Conservation (phyloP, 2,113 vertebrate species). For the Ploceus nigricollis region DNA sequence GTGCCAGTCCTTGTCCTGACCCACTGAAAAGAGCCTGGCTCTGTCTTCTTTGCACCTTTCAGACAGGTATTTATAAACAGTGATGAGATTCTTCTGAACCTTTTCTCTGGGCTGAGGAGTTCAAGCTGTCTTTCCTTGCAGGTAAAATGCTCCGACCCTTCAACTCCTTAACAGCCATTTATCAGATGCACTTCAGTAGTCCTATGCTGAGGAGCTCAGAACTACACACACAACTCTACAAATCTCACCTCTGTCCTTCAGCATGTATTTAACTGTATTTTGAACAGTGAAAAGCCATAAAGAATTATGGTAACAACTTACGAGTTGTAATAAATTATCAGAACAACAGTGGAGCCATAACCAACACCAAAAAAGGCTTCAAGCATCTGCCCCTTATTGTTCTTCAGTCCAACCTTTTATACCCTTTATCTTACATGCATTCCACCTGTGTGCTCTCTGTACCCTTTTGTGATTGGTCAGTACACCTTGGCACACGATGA, state of each 20-base stretch:
- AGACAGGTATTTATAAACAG: background rate
- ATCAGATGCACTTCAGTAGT: background rate
- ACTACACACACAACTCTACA: background rate
- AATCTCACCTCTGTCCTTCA: background rate
- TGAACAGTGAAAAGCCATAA: background rate
- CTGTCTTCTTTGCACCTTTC: background rate
- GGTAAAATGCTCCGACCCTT: background rate
- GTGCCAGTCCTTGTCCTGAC: background rate
- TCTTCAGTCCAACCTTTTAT: background rate
- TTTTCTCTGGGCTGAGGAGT: background rate
- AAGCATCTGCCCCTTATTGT: background rate
- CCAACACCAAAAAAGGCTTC: background rate
- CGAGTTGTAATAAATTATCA: background rate
- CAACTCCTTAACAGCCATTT: background rate
- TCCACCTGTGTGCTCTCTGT: background rate
- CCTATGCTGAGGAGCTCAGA: background rate
- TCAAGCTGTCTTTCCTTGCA: background rate
- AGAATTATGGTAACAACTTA: background rate
- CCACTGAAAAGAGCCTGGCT: no score
- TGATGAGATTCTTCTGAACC: background rate
- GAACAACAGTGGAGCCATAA: background rate
- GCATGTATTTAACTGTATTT: background rate
- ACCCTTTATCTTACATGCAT: background rate
- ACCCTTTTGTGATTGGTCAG: background rate
- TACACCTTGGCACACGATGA: background rate